phyloP scores from a whole-genome alignment of 1,140 invertebrate species.

The Ladona fulva region DNA sequence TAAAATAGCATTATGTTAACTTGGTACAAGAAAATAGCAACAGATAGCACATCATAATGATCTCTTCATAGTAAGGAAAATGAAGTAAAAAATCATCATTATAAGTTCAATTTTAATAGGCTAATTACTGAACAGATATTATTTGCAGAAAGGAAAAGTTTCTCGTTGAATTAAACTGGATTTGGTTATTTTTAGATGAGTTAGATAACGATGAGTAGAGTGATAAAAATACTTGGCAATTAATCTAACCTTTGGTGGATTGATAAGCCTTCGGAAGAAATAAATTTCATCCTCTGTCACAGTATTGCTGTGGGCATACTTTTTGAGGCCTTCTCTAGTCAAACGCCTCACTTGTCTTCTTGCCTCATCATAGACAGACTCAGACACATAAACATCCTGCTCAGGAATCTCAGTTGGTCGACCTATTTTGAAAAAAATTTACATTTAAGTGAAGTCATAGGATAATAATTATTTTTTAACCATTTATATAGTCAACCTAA shows the following conservation, averaged over 20 bases:
- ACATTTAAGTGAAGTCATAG: background rate
- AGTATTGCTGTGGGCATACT: slow-evolving; percentile 67
- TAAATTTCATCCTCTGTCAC: slow-evolving; percentile 92
- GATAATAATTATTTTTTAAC: no score
- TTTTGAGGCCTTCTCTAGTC: slow-evolving; percentile 61
- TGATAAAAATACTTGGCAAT: slow-evolving; percentile 10
- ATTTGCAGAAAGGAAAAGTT: no score
- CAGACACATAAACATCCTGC: slow-evolving; percentile 86
- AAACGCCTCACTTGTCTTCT: slow-evolving; percentile 71
- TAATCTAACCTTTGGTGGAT: slow-evolving; percentile 57
- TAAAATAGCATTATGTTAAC: no score
- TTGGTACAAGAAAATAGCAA: no score
- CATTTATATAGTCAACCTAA: no score
- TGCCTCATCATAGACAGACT: slow-evolving; percentile 84
- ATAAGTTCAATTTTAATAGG: no score
- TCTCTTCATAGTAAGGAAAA: no score
- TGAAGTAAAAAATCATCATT: no score
- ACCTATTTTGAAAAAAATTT: slow-evolving; percentile 42
- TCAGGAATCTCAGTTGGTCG: slow-evolving; percentile 91
- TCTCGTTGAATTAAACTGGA: no score
- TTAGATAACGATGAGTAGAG: background rate
- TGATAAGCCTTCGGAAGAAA: slow-evolving; percentile 68
- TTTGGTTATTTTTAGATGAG: no score
- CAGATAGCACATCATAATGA: no score
- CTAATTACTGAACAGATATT: no score